Percentiles rank a stretch among this genome's conserved stretches.
phyloP scores from a whole-genome alignment of 1,140 invertebrate species.

The Dryas iulia region DNA sequence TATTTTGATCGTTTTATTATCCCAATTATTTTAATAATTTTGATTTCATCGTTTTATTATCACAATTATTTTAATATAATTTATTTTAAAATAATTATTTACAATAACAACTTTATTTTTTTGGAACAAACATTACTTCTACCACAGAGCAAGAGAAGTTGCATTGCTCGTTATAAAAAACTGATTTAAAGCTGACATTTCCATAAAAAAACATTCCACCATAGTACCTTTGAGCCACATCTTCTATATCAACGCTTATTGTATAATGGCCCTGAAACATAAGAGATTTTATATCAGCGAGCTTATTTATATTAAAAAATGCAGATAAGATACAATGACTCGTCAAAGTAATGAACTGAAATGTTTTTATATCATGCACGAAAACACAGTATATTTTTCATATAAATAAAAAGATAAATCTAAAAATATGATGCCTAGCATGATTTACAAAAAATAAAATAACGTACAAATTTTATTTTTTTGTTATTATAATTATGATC shows the following conservation, averaged over 20 bases:
- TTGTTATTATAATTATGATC: too few species aligned
- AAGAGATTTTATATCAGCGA: not conserved
- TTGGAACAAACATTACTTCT: slow-evolving; percentile 44
- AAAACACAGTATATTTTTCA: too few species aligned
- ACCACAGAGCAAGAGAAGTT: slow-evolving; percentile 55
- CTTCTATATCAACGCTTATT: slow-evolving; percentile 43
- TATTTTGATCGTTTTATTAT: too few species aligned
- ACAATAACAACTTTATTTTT: too few species aligned
- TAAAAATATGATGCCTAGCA: too few species aligned
- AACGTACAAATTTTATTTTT: too few species aligned
- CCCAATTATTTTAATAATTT: too few species aligned
- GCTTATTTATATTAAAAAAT: not conserved
- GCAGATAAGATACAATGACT: not conserved
- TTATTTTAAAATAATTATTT: too few species aligned
- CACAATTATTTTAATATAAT: not conserved
- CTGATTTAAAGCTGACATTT: slow-evolving; percentile 50
- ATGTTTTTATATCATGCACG: too few species aligned
- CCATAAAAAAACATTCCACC: slow-evolving; percentile 58
- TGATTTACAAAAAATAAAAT: too few species aligned
- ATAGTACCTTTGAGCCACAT: slow-evolving; percentile 54
- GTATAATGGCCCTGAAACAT: slow-evolving; percentile 50
- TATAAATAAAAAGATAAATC: too few species aligned
- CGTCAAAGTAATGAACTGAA: not conserved
- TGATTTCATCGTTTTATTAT: too few species aligned
- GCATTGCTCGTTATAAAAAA: slow-evolving; percentile 56